Percentiles rank a stretch among this genome's conserved stretches.
Evolutionary conservation across 2,888 invertebrate species (phyloP).

Genomic region (Tetranychus piercei): DNA sequence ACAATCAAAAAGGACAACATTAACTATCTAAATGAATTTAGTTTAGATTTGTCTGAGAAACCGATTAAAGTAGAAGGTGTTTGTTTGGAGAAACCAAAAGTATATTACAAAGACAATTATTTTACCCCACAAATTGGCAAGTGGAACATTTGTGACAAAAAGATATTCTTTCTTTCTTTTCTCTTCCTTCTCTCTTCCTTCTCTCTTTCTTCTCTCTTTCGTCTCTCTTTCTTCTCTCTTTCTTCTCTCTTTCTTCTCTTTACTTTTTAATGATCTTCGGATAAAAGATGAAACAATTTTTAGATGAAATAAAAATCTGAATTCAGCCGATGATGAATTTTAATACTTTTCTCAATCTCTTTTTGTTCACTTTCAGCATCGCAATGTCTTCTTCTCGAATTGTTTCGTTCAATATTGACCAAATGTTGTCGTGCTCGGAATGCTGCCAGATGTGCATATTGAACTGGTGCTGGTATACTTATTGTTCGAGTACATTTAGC

Average conservation of each 20-base stretch:
- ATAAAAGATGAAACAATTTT: background rate
- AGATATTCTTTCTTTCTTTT: background rate
- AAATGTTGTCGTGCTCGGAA: constrained; percentile 23
- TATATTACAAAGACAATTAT: background rate
- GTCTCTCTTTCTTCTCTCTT: too few relatives aligned
- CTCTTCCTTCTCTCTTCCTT: too few relatives aligned
- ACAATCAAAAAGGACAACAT: constrained; percentile 10
- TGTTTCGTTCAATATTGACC: background rate
- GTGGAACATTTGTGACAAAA: background rate
- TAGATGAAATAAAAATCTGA: background rate
- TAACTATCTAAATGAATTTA: constrained; percentile 19
- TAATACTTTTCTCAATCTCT: background rate
- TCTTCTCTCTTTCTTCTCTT: too few relatives aligned
- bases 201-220: background rate
- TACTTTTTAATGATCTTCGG: background rate
- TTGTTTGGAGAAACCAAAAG: background rate
- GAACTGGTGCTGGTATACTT: constrained; percentile 30
- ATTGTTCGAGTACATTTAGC: constrained; percentile 29
- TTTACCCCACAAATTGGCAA: background rate
- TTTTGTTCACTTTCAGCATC: background rate
- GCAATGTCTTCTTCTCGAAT: background rate
- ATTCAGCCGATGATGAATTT: background rate
- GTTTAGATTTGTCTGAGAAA: constrained; percentile 18
- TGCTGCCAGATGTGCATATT: constrained; percentile 28
- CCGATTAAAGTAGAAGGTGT: constrained; percentile 13